These are phyloP conservation scores for Bos javanicus DNA, from an alignment of 2,113 vertebrate species.

Conservation along the genomic window DNA sequence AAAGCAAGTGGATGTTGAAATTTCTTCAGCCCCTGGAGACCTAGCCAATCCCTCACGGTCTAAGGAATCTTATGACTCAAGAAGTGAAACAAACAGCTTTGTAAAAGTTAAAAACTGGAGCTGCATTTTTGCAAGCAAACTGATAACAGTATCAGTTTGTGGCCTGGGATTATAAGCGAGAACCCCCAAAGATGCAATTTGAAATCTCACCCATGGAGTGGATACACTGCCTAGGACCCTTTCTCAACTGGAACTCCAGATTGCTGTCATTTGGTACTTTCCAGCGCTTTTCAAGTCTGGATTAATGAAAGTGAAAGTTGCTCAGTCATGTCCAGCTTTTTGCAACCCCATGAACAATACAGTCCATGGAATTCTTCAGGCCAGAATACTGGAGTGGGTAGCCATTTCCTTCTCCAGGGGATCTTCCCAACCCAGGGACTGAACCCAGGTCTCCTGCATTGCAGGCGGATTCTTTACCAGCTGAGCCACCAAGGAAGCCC, in stretches of 20 bases:
- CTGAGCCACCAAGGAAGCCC: not conserved
- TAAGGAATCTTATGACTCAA: not conserved
- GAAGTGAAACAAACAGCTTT: not conserved
- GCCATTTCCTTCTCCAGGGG: not conserved
- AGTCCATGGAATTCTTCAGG: not conserved
- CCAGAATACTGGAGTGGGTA: not conserved
- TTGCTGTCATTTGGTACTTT: not conserved
- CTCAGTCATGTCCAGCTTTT: accelerated
- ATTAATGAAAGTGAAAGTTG: not conserved
- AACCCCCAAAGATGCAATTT: not conserved
- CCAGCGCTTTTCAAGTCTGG: not conserved
- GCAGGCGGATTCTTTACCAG: not conserved
- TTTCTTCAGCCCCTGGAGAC: not conserved
- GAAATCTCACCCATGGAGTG: not conserved
- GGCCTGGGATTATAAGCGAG: not conserved
- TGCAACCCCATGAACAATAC: not conserved
- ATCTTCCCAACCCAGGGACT: not conserved
- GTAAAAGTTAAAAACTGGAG: not conserved
- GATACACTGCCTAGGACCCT: not conserved
- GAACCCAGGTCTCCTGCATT: not conserved
- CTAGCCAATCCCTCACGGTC: not conserved
- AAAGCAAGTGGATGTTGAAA: not conserved
- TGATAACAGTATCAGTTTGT: not conserved
- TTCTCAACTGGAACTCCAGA: not conserved
- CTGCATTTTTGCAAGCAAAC: not conserved